Evolutionary conservation across 2,797 vertebrate species (phyloP).

Genomic region (Coranthus polyacanthus): DNA sequence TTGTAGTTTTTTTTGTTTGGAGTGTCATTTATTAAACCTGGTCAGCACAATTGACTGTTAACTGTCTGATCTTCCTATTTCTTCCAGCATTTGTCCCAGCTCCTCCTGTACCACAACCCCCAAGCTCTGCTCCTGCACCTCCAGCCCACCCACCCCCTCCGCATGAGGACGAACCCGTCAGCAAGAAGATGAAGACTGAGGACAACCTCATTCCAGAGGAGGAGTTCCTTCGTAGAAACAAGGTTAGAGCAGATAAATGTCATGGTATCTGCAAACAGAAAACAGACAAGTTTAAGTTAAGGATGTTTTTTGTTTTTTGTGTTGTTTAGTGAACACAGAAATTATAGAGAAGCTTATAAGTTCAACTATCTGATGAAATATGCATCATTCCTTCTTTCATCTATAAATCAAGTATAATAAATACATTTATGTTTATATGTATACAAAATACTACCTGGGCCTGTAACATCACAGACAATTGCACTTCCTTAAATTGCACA

Average conservation of each 20-base stretch:
- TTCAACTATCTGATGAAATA: slow-evolving; percentile 2
- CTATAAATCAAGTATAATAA: background rate
- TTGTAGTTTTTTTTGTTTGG: too few relatives aligned
- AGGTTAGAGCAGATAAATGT: slow-evolving; percentile 79
- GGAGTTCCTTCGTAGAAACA: slow-evolving; percentile 96
- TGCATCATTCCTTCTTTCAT: background rate
- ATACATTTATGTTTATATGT: background rate
- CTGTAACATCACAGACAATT: background rate
- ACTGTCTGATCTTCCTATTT: background rate
- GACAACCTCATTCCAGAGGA: slow-evolving; percentile 97
- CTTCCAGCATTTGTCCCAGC: slow-evolving; percentile 94
- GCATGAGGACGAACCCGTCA: slow-evolving; percentile 94
- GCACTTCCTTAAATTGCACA: background rate
- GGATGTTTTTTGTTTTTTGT: background rate
- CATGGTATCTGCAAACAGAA: background rate
- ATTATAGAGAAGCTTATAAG: background rate
- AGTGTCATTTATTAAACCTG: too few relatives aligned
- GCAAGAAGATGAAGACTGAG: slow-evolving; percentile 97
- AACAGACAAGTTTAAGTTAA: background rate
- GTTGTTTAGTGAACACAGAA: background rate
- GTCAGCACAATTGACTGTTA: too few relatives aligned
- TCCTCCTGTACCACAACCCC: slow-evolving; percentile 91
- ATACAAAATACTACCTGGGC: background rate
- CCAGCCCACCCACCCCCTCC: slow-evolving; percentile 92
- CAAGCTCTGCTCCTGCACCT: slow-evolving; percentile 88